Evolutionary conservation across 2,797 vertebrate species (phyloP), one percentile per base, ranked within the genome.

Genomic region (Tauraco hartlaubi): DNA sequence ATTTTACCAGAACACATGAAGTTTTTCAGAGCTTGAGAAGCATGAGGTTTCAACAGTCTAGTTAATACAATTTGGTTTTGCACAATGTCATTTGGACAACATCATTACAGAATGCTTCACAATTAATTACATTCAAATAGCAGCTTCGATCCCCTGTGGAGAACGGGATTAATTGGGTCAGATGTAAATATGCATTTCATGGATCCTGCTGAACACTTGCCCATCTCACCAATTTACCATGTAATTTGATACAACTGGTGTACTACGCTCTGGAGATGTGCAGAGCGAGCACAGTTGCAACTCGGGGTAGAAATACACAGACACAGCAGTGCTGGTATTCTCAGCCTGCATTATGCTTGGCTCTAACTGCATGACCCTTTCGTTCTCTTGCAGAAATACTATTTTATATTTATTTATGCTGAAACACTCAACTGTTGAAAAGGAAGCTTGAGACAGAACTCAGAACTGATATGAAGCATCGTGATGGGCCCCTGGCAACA

Each of bases 111-210:
- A 95, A 96, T 68, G 85, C 74, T 96, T 96, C 94, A 95, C 92
- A 93, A 96, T 95, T 94, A 96, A 96, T 97, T 96, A 96, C 88
- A 92, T 94, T 95, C 88, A 95, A 96, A 95, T 88, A 94, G 77
- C 90, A 85, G 88, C 90, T 93, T 91, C 95, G 85, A 90, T 91
- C 63, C 96, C 92, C 90, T 86, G 93, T 95, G 88, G 95, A 97
- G 92, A 92, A 92, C 0, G 3, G 88, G 96, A 96, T 93, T 96
- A 96, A 97, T 93, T 95, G 93, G 96, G 96, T 97, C 94, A 97
- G 85, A 95, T 95, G 95, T 96, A 97, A 97, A 92, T 96, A 90
- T 28, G 88, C 88, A 82, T 95, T 95, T 93, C 83, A 44, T 94
- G 90, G 71, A 88, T 94, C 83, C 83, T 94, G 44, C 88, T 94